Base-by-base conservation (phyloP, 2,797 vertebrate species). In the Molossus molossus region DNA sequence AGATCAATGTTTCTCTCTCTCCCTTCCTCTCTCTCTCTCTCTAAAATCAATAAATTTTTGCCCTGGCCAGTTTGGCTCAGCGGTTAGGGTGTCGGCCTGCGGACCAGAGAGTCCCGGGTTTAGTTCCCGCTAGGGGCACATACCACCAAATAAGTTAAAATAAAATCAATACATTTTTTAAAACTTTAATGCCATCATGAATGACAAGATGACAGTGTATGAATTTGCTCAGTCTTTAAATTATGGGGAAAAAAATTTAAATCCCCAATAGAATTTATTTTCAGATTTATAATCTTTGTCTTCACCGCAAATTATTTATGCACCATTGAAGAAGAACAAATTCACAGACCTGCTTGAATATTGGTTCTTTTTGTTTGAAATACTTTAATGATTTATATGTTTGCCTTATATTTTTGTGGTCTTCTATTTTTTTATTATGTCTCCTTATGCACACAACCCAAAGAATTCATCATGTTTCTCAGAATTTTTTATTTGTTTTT, bases 401-500 rank as follows among this genome's bases (percentile, higher is more conserved):
- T 29, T 29, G 53, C 50, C 70, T 64, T n/a, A 1, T 15, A 3
- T 77, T 65, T 76, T 40, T 10, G 2, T 18, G 62, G 27, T 15
- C 57, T 4, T 48, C 27, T 77, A 7, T 65, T 84, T 81, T 86
- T 33, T 64, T 33, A 13, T 21, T 69, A 3, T 27, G 90, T 84
- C 33, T 62, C 8, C 55, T 81, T 29, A 72, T 67, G 15, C 69
- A 33, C 62, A 45, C 72, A 72, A 18, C 70, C 58, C 85, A 50
- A 84, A 93, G 80, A 23, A 64, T n/a, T 62, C 20, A 65, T 97
- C 95, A 88, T 96, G 69, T 69, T 88, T 90, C 95, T 84, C 55
- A 27, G 60, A 75, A 58, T 25, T 92, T 92, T 86, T 76, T 96
- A 93, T 96, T 97, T 95, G 79, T 92, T 95, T 97, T 97, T 96